Base-by-base conservation (phyloP, 37 sponge, comb jelly and placozoan genomes). In the Eunapius fragilis region DNA sequence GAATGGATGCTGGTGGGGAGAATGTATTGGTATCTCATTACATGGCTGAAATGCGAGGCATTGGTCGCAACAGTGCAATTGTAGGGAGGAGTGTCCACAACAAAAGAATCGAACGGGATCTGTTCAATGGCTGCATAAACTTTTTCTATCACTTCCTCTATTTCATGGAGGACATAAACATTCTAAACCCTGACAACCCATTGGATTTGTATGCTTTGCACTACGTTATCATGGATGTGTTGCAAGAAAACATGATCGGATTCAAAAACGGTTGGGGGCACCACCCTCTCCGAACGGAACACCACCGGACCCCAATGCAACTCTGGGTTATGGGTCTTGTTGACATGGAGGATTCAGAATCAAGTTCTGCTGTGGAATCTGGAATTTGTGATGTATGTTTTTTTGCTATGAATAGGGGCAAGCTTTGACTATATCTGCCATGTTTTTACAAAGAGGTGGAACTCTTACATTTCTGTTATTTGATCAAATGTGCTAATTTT, bases 91-190 rank as follows among this genome's bases (percentile, higher is more conserved):
- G 90, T 35, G 75, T 78, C 25, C 91, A 94, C 70, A 94, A 94
- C 47, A 91, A 94, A 71, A 74, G 91, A 19, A 94, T 94, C 31
- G 91, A 94, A 70, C 26, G 95, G 28, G 91, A 94, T 37, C 47
- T 90, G 4, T 87, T 74, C 74, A 69, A 71, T 67, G 95, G 87
- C 2, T 87, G 90, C 74, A 34, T 91, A 25, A 31, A 36, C 70
- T 79, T n/a, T 76, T 92, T 88, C 49, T 74, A 86, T 78, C 25
- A 13, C 26, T 37, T 93, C 1, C 89, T 93, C 80, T 81, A 80
- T 70, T 71, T 36, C 22, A 32, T 93, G 19, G 93, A 93, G 41
- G 90, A 89, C 48, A 19, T 30, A 3, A 69, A 82, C 14, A 41
- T 86, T 27, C 70, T 93, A 25, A 81, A 93, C 67, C 31, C 36